Evolutionary conservation across 2,888 invertebrate species (phyloP).

Genomic region (Thera obeliscata): DNA sequence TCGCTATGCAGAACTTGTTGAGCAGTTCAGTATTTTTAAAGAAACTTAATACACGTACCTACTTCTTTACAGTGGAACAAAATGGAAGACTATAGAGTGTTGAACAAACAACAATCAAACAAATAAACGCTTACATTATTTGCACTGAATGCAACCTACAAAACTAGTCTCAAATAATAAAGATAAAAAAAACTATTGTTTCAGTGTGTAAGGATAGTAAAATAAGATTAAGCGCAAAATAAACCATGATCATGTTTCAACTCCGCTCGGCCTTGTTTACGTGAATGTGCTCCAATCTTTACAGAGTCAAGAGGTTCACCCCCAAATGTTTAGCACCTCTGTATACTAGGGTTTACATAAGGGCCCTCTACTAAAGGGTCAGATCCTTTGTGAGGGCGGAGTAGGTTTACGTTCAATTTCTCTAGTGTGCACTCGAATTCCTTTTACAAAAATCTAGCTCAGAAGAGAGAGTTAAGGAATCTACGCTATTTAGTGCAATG

Average conservation of each 20-base stretch:
- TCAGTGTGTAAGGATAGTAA: too few species aligned
- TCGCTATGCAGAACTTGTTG: too few species aligned
- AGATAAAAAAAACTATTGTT: too few species aligned
- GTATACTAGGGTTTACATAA: constrained; percentile 57
- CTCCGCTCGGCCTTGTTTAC: constrained; percentile 11
- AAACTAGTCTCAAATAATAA: too few species aligned
- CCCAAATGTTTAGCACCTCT: constrained; percentile 69
- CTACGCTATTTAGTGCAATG: background rate
- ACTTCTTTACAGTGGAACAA: too few species aligned
- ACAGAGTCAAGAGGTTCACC: constrained; percentile 34
- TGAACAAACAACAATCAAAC: too few species aligned
- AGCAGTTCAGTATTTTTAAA: too few species aligned
- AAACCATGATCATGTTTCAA: background rate
- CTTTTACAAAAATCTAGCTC: constrained; percentile 17
- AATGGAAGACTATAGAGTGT: too few species aligned
- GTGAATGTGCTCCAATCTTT: constrained; percentile 16
- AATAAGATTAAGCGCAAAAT: background rate
- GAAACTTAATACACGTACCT: too few species aligned
- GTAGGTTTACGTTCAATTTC: constrained; percentile 56
- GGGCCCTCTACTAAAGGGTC: constrained; percentile 54
- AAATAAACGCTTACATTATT: too few species aligned
- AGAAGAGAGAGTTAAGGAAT: background rate
- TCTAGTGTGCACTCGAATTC: constrained; percentile 39
- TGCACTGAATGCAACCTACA: too few species aligned
- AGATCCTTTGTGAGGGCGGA: constrained; percentile 49